Conservation (phyloP, 2,888 invertebrate species). For the Lasioglossum zephyrum region DNA sequence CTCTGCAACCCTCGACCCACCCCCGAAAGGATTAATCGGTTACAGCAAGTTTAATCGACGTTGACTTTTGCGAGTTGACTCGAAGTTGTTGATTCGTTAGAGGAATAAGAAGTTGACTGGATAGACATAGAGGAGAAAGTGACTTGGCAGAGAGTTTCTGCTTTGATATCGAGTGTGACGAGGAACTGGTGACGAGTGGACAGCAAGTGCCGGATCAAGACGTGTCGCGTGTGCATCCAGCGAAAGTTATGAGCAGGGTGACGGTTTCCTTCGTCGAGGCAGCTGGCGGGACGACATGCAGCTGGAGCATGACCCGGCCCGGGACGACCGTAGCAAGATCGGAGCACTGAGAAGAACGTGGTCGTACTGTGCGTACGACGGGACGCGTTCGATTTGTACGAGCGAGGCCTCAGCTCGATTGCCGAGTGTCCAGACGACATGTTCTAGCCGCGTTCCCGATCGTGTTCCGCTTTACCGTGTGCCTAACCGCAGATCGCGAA, state of each 20-base stretch:
- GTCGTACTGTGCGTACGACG: slow-evolving; percentile 30
- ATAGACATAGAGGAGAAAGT: not conserved
- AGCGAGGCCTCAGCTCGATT: slow-evolving; percentile 50
- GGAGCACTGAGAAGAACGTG: slow-evolving; percentile 62
- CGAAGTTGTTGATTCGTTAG: not conserved
- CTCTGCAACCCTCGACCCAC: not conserved
- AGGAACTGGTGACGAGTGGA: slow-evolving; percentile 6
- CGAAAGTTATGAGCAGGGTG: slow-evolving; percentile 60
- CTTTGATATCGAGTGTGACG: not conserved
- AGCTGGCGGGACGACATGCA: slow-evolving; percentile 64
- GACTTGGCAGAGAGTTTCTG: not conserved
- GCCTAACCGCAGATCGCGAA: not conserved
- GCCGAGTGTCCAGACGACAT: slow-evolving; percentile 65
- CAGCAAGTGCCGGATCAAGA: slow-evolving; percentile 23
- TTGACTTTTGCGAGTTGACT: not conserved
- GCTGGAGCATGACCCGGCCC: slow-evolving; percentile 53
- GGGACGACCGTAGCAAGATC: slow-evolving; percentile 58
- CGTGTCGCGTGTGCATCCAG: slow-evolving; percentile 46
- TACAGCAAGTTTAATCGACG: not conserved
- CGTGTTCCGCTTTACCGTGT: not conserved
- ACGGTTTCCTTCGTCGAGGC: slow-evolving; percentile 46
- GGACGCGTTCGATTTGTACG: slow-evolving; percentile 25
- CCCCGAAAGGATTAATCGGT: slow-evolving; percentile 2
- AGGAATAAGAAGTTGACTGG: not conserved
- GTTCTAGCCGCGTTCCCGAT: slow-evolving; percentile 27